Percentiles rank a stretch among this genome's conserved stretches.
Conservation (phyloP, 1,140 invertebrate species). For the Trigoniulus corallinus region DNA sequence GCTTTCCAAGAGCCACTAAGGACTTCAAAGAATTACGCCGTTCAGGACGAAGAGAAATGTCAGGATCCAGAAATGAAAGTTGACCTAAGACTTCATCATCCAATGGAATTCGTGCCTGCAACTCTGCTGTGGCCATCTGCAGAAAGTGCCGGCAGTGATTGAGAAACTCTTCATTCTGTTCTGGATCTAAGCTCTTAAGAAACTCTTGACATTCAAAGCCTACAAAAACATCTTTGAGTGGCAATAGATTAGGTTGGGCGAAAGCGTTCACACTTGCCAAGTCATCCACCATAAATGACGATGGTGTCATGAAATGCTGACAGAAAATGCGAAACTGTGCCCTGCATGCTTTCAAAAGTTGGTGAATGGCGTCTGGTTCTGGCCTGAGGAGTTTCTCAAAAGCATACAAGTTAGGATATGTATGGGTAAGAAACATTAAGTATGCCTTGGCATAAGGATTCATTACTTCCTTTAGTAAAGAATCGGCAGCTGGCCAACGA, state of each 20-base stretch:
- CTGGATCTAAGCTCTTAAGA: background rate
- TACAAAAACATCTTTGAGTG: background rate
- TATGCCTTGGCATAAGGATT: background rate
- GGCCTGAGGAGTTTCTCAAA: background rate
- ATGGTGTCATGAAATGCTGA: background rate
- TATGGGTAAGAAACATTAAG: background rate
- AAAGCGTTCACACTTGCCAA: background rate
- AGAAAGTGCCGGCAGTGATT: background rate
- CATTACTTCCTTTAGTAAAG: background rate
- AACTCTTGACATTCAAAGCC: background rate
- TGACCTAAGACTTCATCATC: background rate
- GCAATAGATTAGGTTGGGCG: background rate
- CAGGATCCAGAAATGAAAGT: background rate
- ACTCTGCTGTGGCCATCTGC: background rate
- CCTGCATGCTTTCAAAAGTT: background rate
- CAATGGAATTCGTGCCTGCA: background rate
- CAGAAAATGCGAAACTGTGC: background rate
- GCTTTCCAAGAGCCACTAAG: background rate
- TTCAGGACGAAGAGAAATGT: background rate
- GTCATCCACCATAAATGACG: background rate
- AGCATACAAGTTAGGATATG: background rate
- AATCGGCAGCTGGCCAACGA: background rate
- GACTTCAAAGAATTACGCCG: background rate
- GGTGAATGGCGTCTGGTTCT: background rate
- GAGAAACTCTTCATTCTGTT: background rate